Base-by-base conservation (phyloP, 2,888 invertebrate genomes). In the Notodonta ziczac region DNA sequence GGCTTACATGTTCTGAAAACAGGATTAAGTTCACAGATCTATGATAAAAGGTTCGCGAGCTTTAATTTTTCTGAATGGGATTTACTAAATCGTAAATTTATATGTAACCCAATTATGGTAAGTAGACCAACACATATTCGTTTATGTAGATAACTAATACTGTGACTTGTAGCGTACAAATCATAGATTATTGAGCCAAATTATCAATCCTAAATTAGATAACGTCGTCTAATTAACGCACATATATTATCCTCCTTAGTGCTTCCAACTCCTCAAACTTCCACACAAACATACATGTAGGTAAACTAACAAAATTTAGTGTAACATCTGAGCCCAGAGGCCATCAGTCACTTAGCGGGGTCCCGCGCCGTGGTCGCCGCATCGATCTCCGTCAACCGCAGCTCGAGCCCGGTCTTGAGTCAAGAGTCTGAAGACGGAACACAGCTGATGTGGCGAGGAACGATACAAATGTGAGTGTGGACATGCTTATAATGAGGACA, bases 341-440 rank as follows among this genome's bases (percentile, higher is more conserved):
- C 74, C 67, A 89, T 89, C 87, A 81, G 83, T 89, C 87, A 88
- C 85, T 88, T 88, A 88, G 81, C 68, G 63, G 62, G 56, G 24
- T 44, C 56, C 44, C 56, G 16, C 14, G 13, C 63, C 78, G 82
- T 74, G 84, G 84, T 80, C 77, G 74, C 46, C 77, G 65, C 88
- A 90, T 90, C 89, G 80, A 88, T 89, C 89, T 85, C 79, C 66
- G 88, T 87, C 88, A 76, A 67, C 79, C 77, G 74, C 85, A 86
- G 80, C 86, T 87, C 79, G 78, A 66, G 63, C 61, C 46, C 56
- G 65, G 66, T 62, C 73, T 69, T 66, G 59, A 66, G 64, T 72
- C 69, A 73, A 69, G 69, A 71, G 63, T 66, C 70, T 57, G 66
- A 70, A 76, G 73, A 73, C 63, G 52, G 60, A 56, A 62, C 74